Conservation (phyloP, 2,888 invertebrate genomes). For the Pemphredon lugubris region DNA sequence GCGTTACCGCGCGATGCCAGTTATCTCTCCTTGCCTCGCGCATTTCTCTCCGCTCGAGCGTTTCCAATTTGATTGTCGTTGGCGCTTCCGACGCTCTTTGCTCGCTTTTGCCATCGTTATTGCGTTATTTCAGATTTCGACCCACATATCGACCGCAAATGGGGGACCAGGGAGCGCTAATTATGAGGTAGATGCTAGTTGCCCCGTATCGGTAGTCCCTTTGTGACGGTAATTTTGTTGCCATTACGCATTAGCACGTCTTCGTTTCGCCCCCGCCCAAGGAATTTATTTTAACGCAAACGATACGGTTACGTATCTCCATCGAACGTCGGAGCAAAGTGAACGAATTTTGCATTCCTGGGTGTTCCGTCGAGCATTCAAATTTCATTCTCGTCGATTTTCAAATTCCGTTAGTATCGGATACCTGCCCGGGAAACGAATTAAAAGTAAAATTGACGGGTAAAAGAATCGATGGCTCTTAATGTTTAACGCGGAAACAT, state of each 20-base stretch:
- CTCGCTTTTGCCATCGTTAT: slow-evolving; percentile 38
- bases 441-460: too few relatives aligned
- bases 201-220: slow-evolving; percentile 11
- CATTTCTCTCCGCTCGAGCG: slow-evolving; percentile 47
- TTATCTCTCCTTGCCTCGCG: slow-evolving; percentile 45
- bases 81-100: slow-evolving; percentile 29
- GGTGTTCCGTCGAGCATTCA: too few relatives aligned
- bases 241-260: slow-evolving; percentile 15
- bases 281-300: background rate
- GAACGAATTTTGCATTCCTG: too few relatives aligned
- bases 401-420: too few relatives aligned
- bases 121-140: slow-evolving; percentile 40
- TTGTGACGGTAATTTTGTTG: slow-evolving; percentile 37
- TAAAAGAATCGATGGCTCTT: background rate
- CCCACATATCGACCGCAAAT: slow-evolving; percentile 44
- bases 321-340: too few relatives aligned
- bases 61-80: slow-evolving; percentile 46
- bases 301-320: too few relatives aligned
- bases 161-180: slow-evolving; percentile 22
- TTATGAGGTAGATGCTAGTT: slow-evolving; percentile 16
- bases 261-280: background rate
- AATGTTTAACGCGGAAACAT: background rate
- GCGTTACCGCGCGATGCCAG: slow-evolving; percentile 34
- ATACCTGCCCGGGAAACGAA: too few relatives aligned
- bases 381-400: too few relatives aligned